phyloP scores from a whole-genome alignment of 1,140 invertebrate species.

The Lysiphlebus fabarum region DNA sequence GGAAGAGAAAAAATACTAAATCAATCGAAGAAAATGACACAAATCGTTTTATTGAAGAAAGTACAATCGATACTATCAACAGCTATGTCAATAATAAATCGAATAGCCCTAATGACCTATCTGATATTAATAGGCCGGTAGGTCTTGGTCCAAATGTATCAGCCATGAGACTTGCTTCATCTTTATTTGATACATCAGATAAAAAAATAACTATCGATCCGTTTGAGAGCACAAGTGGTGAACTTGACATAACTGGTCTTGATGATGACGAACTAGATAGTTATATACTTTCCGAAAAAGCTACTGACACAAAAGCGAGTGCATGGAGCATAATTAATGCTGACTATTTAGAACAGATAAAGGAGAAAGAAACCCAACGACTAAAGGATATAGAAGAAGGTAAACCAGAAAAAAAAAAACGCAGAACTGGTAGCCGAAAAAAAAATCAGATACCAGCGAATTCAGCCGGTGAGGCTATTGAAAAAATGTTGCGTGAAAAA shows the following conservation, averaged over 20 bases:
- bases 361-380: constrained; percentile 77
- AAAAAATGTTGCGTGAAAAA: constrained; percentile 92
- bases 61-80: constrained; percentile 58
- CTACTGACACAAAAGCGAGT: constrained; percentile 73
- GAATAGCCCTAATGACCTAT: constrained; percentile 13
- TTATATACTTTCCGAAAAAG: constrained; percentile 81
- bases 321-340: constrained; percentile 85
- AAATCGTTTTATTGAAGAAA: constrained; percentile 59
- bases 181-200: constrained; percentile 4
- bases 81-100: constrained; percentile 44
- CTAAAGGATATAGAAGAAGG: constrained; percentile 74
- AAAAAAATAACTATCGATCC: background rate
- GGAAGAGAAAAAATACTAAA: constrained; percentile 37
- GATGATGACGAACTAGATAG: constrained; percentile 86
- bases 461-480: constrained; percentile 88
- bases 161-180: constrained; percentile 44
- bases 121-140: background rate
- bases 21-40: constrained; percentile 51
- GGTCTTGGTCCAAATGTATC: constrained; percentile 48
- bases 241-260: constrained; percentile 76
- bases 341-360: constrained; percentile 77
- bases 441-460: constrained; percentile 64
- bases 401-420: constrained; percentile 74
- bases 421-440: constrained; percentile 62
- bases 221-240: constrained; percentile 51